Percentiles rank a stretch among this genome's conserved stretches.
Conservation (phyloP, 2,113 vertebrate species). For the Pteronura brasiliensis region DNA sequence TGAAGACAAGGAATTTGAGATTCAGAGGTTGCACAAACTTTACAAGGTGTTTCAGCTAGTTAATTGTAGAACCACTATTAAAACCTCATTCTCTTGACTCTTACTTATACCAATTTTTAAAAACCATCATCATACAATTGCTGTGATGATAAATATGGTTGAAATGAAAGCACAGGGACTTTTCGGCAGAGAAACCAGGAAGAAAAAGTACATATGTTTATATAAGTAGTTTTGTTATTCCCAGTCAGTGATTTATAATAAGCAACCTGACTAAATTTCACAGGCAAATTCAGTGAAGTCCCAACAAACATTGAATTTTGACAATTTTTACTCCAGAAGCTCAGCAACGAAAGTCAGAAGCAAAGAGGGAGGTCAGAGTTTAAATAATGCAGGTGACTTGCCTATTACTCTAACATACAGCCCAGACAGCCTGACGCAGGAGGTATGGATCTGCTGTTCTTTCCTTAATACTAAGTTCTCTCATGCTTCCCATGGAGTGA, state of each 20-base stretch:
- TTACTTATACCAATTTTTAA: neutral
- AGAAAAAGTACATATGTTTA: neutral
- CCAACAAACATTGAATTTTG: neutral
- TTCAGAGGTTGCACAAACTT: neutral
- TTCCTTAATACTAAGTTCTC: neutral
- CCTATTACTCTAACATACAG: neutral
- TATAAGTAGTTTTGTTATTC: neutral
- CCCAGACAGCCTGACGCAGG: neutral
- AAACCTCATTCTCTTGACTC: neutral
- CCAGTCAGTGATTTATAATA: constrained; percentile 48
- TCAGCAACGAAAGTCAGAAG: neutral
- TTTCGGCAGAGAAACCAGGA: neutral
- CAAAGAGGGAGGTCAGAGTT: neutral
- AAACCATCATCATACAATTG: neutral
- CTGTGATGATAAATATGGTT: neutral
- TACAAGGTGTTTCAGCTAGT: neutral
- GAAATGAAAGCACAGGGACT: neutral
- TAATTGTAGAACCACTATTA: neutral
- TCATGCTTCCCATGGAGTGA: neutral
- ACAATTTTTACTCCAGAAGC: neutral
- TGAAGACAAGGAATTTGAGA: neutral
- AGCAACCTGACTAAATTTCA: constrained; percentile 43
- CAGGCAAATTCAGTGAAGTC: neutral
- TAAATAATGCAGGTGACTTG: neutral
- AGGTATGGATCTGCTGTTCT: neutral